A percentile compares a stretch with the other conserved stretches of the same genome.
Evolutionary conservation across 2,797 vertebrate genomes (phyloP).

Genomic region (Acrossocheilus fasciatus): DNA sequence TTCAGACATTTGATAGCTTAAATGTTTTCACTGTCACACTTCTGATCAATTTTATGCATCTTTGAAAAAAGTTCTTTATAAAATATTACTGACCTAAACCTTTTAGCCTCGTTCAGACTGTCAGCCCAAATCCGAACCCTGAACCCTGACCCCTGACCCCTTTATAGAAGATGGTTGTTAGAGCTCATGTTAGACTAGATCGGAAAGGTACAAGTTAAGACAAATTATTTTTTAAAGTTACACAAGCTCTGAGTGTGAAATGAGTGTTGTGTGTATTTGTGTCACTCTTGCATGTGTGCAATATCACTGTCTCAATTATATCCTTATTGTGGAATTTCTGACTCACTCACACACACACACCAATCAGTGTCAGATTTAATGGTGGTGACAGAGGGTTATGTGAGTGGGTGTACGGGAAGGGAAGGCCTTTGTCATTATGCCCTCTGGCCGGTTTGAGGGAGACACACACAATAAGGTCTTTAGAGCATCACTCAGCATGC

Average conservation of each 20-base stretch:
- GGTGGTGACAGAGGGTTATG: slow-evolving; percentile 57
- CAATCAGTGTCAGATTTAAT: slow-evolving; percentile 57
- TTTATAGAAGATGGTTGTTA: neutral
- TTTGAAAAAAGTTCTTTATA: too few relatives aligned
- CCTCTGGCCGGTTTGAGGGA: slow-evolving; percentile 48
- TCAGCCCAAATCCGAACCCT: too few relatives aligned
- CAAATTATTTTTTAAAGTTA: neutral
- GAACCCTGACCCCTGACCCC: neutral
- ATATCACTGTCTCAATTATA: slow-evolving; percentile 20
- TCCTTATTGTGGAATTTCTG: slow-evolving; percentile 44
- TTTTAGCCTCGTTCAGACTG: too few relatives aligned
- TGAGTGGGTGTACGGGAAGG: slow-evolving; percentile 50
- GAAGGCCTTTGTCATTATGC: slow-evolving; percentile 50
- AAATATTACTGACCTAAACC: too few relatives aligned
- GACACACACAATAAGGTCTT: slow-evolving; percentile 47
- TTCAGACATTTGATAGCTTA: too few relatives aligned
- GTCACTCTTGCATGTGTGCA: slow-evolving; percentile 25
- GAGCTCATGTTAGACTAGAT: neutral
- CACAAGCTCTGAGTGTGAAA: neutral
- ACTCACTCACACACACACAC: slow-evolving; percentile 4
- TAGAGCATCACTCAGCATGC: slow-evolving; percentile 56
- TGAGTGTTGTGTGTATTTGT: slow-evolving; percentile 22
- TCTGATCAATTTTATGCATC: too few relatives aligned
- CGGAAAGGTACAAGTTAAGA: neutral
- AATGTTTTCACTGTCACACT: too few relatives aligned